A percentile compares a stretch with the other conserved stretches of the same genome.
These are phyloP conservation scores for Anoura caudifer DNA, from an alignment of 2,113 vertebrate species.

Conservation along the genomic window DNA sequence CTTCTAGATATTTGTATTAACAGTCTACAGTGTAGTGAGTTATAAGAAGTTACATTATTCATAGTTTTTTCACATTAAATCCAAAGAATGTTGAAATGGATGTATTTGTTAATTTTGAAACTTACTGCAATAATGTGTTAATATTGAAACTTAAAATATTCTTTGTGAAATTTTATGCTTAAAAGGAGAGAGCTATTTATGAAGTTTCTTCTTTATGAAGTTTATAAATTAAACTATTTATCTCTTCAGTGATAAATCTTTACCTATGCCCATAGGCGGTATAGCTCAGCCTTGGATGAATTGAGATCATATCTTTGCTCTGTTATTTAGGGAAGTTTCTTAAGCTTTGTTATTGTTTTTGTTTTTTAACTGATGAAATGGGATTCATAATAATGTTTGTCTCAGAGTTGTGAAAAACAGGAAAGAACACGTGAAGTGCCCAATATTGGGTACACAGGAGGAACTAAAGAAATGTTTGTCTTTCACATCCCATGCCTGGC, in stretches of 20 bases:
- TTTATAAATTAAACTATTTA: not conserved
- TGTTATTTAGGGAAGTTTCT: not conserved
- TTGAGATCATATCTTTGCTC: not conserved
- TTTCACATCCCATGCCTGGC: not conserved
- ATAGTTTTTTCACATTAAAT: constrained; percentile 6
- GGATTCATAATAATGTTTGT: not conserved
- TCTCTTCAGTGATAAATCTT: not conserved
- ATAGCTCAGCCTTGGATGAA: not conserved
- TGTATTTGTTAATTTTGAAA: not conserved
- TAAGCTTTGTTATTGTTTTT: not conserved
- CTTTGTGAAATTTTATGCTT: not conserved
- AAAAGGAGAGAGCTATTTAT: not conserved
- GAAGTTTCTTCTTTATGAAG: not conserved
- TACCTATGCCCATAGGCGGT: not conserved
- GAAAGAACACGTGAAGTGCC: not conserved
- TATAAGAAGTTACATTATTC: not conserved
- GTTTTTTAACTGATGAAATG: not conserved
- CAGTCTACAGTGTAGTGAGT: not conserved
- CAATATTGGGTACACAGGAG: not conserved
- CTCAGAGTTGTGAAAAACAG: not conserved
- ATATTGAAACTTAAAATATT: not conserved
- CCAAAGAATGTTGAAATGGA: not conserved
- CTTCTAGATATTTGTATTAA: not conserved
- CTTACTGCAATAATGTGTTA: not conserved
- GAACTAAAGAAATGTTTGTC: not conserved